phyloP scores from a whole-genome alignment of 2,888 invertebrate species.

The Ectemnius cavifrons region DNA sequence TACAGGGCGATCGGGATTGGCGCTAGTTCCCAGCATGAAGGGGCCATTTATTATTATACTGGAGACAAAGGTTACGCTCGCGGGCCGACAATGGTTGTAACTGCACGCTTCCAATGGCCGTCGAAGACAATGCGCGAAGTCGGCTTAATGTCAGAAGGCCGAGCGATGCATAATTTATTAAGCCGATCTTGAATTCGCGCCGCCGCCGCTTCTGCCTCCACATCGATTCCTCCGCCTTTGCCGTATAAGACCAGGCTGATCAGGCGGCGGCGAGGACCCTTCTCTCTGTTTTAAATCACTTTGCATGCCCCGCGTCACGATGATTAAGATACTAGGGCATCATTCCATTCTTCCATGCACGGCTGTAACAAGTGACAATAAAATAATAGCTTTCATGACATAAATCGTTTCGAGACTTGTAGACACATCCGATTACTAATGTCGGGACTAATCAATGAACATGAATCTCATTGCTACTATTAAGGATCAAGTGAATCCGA shows the following conservation, averaged over 20 bases:
- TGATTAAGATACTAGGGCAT: slow-evolving; percentile 8
- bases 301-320: background rate
- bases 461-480: too few relatives aligned
- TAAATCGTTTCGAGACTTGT: too few relatives aligned
- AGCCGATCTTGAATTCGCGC: slow-evolving; percentile 47
- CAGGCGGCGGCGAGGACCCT: slow-evolving; percentile 12
- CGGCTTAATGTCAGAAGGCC: slow-evolving; percentile 67
- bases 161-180: slow-evolving; percentile 71
- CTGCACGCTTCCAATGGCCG: slow-evolving; percentile 60
- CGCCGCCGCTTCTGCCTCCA: slow-evolving; percentile 43
- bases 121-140: slow-evolving; percentile 60
- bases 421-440: too few relatives aligned
- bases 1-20: slow-evolving; percentile 28
- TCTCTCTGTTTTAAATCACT: background rate
- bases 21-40: slow-evolving; percentile 60
- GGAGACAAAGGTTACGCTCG: slow-evolving; percentile 69
- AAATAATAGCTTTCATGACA: too few relatives aligned
- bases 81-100: slow-evolving; percentile 64
- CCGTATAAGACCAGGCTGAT: slow-evolving; percentile 24
- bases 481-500: too few relatives aligned
- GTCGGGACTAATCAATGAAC: too few relatives aligned
- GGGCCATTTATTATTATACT: slow-evolving; percentile 66
- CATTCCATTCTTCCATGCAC: too few relatives aligned
- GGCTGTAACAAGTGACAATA: too few relatives aligned
- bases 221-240: slow-evolving; percentile 20